Evolutionary conservation across 2,797 vertebrate genomes (phyloP), one percentile per base, ranked within the genome.

Genomic region (Gymnoscopelus microlampas): DNA sequence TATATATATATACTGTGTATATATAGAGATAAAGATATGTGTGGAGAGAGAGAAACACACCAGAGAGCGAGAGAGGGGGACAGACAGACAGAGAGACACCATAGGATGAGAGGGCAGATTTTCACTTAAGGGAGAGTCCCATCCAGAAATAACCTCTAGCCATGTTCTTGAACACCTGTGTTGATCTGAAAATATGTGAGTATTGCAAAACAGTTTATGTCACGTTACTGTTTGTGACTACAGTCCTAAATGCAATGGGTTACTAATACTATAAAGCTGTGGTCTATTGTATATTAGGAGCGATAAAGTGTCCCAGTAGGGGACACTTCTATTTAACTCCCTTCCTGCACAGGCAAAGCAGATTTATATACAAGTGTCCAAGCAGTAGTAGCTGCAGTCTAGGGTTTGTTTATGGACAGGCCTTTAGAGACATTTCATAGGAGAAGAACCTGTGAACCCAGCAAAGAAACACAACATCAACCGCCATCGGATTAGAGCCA

Each of bases 401-500:
- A 11, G 56, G 50, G 47, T 82, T 82, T 74, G 77, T 84, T 87
- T 83, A 71, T 84, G 79, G 82, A 87, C 74, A 66, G 71, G 65
- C 64, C 47, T 78, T 61, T 44, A 58, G 65, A 60, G 55, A 80
- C 59, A 81, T 73, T 83, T 79, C 48, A 79, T 64, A 74, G 76
- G 76, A 78, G 72, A 81, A 82, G 66, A 85, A 71, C 74, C 75
- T 66, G 49, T 62, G 50, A 82, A 68, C 76, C 83, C 78, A 86
- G 78, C 67, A 69, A 85, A 79, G 77, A 80, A 80, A 86, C 83
- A 80, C 50, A 73, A 76, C 82, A 85, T 62, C 76, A 70, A 91
- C 76, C 74, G 80, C 78, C 84, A 89, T 80, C 90, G 90, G 79
- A 85, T 29, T 79, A 68, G 89, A 88, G 82, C 81, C 70, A 89